These are phyloP conservation scores for Gastrophysa polygoni DNA, from an alignment of 2,888 invertebrate genomes.

Conservation along the genomic window DNA sequence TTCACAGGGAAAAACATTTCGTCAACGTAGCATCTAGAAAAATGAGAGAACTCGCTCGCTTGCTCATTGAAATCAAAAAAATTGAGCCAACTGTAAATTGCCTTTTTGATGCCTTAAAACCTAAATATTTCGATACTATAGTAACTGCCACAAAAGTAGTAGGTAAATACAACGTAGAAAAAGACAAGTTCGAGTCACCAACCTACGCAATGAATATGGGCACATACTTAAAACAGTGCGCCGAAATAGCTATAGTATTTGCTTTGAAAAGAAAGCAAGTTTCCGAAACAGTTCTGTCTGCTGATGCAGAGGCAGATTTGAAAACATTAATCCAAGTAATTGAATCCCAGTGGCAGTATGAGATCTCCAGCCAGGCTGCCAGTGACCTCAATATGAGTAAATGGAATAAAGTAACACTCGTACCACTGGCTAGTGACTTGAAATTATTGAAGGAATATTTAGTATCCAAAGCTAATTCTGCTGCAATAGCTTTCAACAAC, in stretches of 20 bases:
- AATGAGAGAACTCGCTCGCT: conserved; percentile 25
- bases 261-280: conserved; percentile 21
- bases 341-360: conserved; percentile 28
- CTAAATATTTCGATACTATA: conserved; percentile 22
- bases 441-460: conserved; percentile 25
- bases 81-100: conserved; percentile 9
- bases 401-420: conserved; percentile 36
- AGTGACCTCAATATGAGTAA: conserved; percentile 31
- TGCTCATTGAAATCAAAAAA: conserved; percentile 20
- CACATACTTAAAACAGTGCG: conserved; percentile 17
- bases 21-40: conserved; percentile 24
- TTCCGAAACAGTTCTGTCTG: conserved; percentile 5
- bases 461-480: conserved; percentile 12
- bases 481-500: conserved; percentile 13
- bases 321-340: conserved; percentile 39
- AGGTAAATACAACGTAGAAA: conserved; percentile 9
- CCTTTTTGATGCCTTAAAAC: conserved; percentile 19
- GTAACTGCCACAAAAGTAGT: conserved; percentile 23
- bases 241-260: conserved; percentile 18
- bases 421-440: conserved; percentile 35
- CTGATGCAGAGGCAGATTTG: conserved; percentile 33
- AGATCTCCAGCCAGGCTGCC: conserved; percentile 26
- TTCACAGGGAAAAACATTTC: conserved; percentile 28
- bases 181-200: conserved; percentile 13
- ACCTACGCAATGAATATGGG: conserved; percentile 21